Conservation (phyloP, 2,113 vertebrate species). For the Lichenostomus cassidix region DNA sequence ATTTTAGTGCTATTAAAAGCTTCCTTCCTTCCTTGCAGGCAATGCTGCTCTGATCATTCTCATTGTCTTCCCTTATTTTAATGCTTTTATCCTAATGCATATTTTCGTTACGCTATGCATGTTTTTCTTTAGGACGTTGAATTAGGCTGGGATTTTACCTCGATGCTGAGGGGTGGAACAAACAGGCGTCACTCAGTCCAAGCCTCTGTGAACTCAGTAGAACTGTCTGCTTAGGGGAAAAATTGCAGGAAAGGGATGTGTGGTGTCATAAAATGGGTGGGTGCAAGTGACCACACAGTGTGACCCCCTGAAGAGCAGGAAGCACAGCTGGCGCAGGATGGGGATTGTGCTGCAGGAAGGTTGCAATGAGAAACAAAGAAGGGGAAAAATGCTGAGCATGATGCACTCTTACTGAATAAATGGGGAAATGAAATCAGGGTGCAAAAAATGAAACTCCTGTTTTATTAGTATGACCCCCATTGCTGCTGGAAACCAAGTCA, state of each 20-base stretch:
- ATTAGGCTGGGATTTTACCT: background rate
- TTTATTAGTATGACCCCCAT: background rate
- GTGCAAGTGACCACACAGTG: background rate
- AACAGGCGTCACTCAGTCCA: background rate
- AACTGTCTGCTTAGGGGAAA: background rate
- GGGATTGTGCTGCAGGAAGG: background rate
- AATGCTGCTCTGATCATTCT: background rate
- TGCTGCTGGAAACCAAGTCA: background rate
- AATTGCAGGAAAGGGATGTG: conserved; percentile 48
- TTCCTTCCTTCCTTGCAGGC: conserved; percentile 44
- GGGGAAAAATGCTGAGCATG: background rate
- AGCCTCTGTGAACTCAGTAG: background rate
- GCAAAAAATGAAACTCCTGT: background rate
- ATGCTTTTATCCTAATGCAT: conserved; percentile 21
- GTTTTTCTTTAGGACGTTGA: background rate
- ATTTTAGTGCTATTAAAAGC: conserved; percentile 61
- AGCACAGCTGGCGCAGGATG: background rate
- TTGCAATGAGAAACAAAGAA: background rate
- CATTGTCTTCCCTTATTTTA: conserved; percentile 14
- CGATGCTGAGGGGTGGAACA: background rate
- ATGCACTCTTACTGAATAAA: background rate
- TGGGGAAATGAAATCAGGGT: background rate
- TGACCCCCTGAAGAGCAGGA: conserved; percentile 20
- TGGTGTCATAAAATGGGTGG: background rate
- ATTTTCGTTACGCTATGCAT: background rate